A percentile compares a stretch with the other conserved stretches of the same genome.
phyloP scores from a whole-genome alignment of 2,888 invertebrate species.

The Falcaria lacertinaria region DNA sequence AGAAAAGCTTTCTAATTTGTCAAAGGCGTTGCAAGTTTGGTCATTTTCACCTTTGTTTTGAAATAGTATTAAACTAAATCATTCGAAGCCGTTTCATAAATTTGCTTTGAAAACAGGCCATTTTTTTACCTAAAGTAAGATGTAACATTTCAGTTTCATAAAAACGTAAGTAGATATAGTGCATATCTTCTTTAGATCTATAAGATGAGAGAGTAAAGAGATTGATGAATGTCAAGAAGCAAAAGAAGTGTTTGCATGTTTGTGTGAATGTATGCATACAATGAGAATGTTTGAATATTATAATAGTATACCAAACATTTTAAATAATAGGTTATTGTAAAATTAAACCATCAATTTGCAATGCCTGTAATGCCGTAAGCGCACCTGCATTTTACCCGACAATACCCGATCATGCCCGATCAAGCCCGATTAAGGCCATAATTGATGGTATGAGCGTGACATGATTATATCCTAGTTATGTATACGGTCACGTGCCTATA shows the following conservation, averaged over 20 bases:
- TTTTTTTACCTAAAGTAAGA: no score
- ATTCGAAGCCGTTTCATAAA: not conserved
- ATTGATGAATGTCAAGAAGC: no score
- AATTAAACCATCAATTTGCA: constrained; percentile 49
- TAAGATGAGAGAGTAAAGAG: no score
- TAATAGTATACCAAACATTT: not conserved
- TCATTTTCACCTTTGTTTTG: not conserved
- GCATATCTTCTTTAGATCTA: no score
- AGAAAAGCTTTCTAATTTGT: not conserved
- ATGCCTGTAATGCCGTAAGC: constrained; percentile 36
- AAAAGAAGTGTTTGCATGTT: no score
- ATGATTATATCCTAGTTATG: constrained; percentile 25
- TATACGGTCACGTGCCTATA: constrained; percentile 3
- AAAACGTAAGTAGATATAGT: no score
- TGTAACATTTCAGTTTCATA: no score
- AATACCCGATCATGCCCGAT: constrained; percentile 25
- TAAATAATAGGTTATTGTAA: constrained; percentile 10
- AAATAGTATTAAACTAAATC: not conserved
- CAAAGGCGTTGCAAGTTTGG: not conserved
- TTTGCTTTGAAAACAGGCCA: not conserved
- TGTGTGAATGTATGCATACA: no score
- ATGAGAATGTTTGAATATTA: not conserved
- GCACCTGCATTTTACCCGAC: constrained; percentile 34
- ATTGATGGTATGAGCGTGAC: constrained; percentile 27
- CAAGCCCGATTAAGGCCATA: constrained; percentile 26